These are phyloP conservation scores for Pantala flavescens DNA, from an alignment of 1,140 invertebrate genomes.

Conservation along the genomic window DNA sequence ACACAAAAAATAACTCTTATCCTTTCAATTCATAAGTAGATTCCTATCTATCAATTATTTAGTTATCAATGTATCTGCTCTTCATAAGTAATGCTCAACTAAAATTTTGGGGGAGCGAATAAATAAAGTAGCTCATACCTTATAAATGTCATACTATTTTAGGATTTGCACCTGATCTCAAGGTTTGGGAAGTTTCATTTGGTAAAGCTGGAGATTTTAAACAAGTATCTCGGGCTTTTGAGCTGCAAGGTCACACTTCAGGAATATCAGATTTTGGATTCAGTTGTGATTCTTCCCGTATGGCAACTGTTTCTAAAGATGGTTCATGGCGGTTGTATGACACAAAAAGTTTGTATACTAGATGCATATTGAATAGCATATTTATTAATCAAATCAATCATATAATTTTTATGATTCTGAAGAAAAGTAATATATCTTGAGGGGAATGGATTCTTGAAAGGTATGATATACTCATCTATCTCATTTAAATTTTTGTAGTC, in stretches of 20 bases:
- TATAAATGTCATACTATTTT: slow-evolving; percentile 26
- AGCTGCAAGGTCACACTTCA: slow-evolving; percentile 71
- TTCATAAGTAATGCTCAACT: too few relatives aligned
- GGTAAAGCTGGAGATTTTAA: slow-evolving; percentile 64
- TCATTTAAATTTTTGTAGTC: slow-evolving; percentile 45
- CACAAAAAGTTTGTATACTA: slow-evolving; percentile 56
- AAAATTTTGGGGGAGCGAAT: too few relatives aligned
- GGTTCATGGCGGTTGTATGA: slow-evolving; percentile 77
- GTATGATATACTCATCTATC: slow-evolving; percentile 1
- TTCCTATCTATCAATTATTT: too few relatives aligned
- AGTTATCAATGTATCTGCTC: too few relatives aligned
- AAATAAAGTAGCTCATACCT: too few relatives aligned
- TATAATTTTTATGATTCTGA: too few relatives aligned
- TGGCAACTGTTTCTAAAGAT: slow-evolving; percentile 79
- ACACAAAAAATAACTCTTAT: too few relatives aligned
- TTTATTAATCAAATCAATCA: too few relatives aligned
- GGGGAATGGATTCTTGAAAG: not conserved
- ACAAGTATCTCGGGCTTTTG: slow-evolving; percentile 61
- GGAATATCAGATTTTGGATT: slow-evolving; percentile 72
- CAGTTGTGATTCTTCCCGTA: slow-evolving; percentile 64
- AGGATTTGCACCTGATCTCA: slow-evolving; percentile 79
- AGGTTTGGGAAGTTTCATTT: slow-evolving; percentile 74
- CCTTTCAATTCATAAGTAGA: too few relatives aligned
- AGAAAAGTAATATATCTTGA: too few relatives aligned
- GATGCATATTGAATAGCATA: not conserved